phyloP scores from a whole-genome alignment of 2,113 vertebrate genomes.

The Hippocampus guttulatus region DNA sequence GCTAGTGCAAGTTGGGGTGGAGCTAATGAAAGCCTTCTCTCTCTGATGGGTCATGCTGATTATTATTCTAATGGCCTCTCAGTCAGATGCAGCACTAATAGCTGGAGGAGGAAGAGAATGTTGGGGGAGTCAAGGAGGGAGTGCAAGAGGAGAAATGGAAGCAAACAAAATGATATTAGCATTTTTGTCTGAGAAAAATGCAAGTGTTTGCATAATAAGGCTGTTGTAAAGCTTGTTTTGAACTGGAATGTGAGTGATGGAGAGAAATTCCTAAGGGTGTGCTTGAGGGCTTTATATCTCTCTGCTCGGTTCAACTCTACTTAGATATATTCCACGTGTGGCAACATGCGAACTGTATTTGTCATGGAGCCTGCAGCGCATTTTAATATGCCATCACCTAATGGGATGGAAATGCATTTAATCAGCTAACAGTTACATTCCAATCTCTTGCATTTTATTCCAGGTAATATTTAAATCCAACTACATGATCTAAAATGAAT shows the following conservation, averaged over 20 bases:
- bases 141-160: constrained; percentile 37
- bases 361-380: not conserved
- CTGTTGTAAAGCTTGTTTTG: constrained; percentile 9
- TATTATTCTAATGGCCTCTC: constrained; percentile 78
- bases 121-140: constrained; percentile 6
- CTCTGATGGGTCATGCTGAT: constrained; percentile 74
- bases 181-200: constrained; percentile 60
- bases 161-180: constrained; percentile 64
- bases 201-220: constrained; percentile 19
- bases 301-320: constrained; percentile 58
- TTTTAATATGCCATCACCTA: not conserved
- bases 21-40: constrained; percentile 61
- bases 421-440: not conserved
- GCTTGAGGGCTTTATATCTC: constrained; percentile 41
- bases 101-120: constrained; percentile 37
- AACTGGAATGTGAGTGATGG: constrained; percentile 19
- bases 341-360: not conserved
- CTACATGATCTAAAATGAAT: too few relatives aligned
- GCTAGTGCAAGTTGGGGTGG: constrained; percentile 36
- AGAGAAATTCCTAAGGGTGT: constrained; percentile 13
- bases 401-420: not conserved
- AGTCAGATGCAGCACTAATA: constrained; percentile 76
- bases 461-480: too few relatives aligned
- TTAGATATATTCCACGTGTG: not conserved
- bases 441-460: not conserved